phyloP scores from a whole-genome alignment of 1,140 invertebrate species.

The Anoplolepis gracilipes region DNA sequence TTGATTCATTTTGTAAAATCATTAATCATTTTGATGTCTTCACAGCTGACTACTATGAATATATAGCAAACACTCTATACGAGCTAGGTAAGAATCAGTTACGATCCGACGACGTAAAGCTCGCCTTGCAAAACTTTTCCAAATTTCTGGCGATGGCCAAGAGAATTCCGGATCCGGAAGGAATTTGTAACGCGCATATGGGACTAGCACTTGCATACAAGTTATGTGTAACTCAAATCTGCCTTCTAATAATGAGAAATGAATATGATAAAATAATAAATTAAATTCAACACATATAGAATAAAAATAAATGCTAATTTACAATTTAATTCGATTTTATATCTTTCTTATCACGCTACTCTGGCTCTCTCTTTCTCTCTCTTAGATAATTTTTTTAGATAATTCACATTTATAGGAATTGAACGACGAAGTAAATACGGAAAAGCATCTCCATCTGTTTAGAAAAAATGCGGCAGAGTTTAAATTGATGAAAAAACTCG shows the following conservation, averaged over 20 bases:
- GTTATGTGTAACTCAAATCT: conserved; percentile 54
- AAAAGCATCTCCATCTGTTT: conserved; percentile 68
- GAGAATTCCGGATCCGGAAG: conserved; percentile 64
- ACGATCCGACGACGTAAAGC: conserved; percentile 33
- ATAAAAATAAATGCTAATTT: background rate
- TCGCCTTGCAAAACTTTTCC: conserved; percentile 68
- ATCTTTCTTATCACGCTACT: background rate
- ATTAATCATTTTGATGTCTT: background rate
- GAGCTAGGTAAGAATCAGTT: conserved; percentile 73
- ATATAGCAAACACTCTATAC: conserved; percentile 64
- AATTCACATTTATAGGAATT: conserved; percentile 61
- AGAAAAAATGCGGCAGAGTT: conserved; percentile 65
- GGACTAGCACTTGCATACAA: conserved; percentile 74
- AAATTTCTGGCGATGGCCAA: conserved; percentile 69
- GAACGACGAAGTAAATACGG: conserved; percentile 58
- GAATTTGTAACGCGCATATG: conserved; percentile 73
- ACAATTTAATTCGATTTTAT: background rate
- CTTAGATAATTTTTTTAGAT: background rate
- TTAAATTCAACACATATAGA: background rate
- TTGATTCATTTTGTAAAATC: background rate
- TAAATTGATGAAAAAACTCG: conserved; percentile 67
- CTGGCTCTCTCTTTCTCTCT: no score
- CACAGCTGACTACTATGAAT: conserved; percentile 68
- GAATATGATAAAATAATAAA: background rate
- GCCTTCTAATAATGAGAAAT: background rate